phyloP scores from a whole-genome alignment of 2,797 vertebrate genomes.

The Myripristis jacobus region DNA sequence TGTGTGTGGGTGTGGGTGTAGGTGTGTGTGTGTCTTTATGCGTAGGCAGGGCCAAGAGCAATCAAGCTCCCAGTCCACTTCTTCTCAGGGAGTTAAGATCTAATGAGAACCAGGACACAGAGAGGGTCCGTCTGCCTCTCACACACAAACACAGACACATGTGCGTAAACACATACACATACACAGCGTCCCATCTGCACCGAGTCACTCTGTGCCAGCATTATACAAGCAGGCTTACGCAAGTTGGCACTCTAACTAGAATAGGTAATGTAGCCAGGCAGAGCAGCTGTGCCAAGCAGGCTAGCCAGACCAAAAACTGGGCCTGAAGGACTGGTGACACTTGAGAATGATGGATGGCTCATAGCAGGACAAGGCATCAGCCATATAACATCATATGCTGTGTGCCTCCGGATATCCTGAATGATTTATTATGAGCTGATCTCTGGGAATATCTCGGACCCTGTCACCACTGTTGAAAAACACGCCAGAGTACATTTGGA shows the following conservation, averaged over 20 bases:
- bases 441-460: conserved; percentile 25
- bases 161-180: conserved; percentile 14
- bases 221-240: conserved; percentile 27
- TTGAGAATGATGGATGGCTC: conserved; percentile 32
- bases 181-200: conserved; percentile 24
- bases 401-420: conserved; percentile 17
- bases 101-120: conserved; percentile 48
- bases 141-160: conserved; percentile 2
- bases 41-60: conserved; percentile 16
- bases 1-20: conserved; percentile 5
- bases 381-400: conserved; percentile 7
- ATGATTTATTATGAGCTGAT: conserved; percentile 13
- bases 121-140: background rate
- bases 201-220: background rate
- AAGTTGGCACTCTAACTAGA: conserved; percentile 16
- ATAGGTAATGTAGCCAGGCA: conserved; percentile 25
- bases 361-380: conserved; percentile 1
- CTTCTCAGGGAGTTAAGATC: conserved; percentile 26
- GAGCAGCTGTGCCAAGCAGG: conserved; percentile 9
- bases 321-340: conserved; percentile 1
- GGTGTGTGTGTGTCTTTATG: conserved; percentile 10
- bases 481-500: conserved; percentile 29
- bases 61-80: conserved; percentile 32
- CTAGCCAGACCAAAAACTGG: background rate
- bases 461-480: conserved; percentile 40